phyloP scores from a whole-genome alignment of 37 sponge, comb jelly and placozoan species.

The Bolinopsis microptera region DNA sequence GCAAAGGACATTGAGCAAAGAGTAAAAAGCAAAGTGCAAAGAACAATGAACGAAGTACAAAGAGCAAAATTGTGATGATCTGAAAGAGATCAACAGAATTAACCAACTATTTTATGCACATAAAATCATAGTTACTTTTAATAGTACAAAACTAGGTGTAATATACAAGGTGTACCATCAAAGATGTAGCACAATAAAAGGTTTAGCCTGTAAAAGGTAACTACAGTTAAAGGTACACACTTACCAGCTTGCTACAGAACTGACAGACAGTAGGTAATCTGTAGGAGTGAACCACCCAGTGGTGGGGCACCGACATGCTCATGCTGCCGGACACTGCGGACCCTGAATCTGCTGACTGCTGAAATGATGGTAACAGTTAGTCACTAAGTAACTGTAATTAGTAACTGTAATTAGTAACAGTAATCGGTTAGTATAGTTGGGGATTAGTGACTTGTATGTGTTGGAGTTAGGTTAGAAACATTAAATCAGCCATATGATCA shows the following conservation, averaged over 20 bases:
- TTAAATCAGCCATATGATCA: too few species aligned
- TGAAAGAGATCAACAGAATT: not conserved
- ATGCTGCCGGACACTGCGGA: constrained; percentile 26
- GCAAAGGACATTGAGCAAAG: not conserved
- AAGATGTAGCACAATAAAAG: too few species aligned
- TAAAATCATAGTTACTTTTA: too few species aligned
- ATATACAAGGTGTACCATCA: too few species aligned
- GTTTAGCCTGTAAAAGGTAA: too few species aligned
- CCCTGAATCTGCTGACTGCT: not conserved
- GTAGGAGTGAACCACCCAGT: constrained; percentile 81
- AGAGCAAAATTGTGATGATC: not conserved
- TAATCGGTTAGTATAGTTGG: too few species aligned
- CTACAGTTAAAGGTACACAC: too few species aligned
- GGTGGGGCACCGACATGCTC: constrained; percentile 82
- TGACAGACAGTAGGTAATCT: constrained; percentile 81
- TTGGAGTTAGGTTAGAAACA: too few species aligned
- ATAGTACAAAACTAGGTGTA: too few species aligned
- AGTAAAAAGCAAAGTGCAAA: not conserved
- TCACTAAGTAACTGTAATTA: not conserved
- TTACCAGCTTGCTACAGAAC: constrained; percentile 87
- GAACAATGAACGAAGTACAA: not conserved
- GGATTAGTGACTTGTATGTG: too few species aligned
- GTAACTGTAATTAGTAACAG: too few species aligned
- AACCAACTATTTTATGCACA: too few species aligned
- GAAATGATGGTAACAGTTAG: not conserved